Conservation (phyloP, 1,140 invertebrate genomes). For the Sitobion miscanthi region DNA sequence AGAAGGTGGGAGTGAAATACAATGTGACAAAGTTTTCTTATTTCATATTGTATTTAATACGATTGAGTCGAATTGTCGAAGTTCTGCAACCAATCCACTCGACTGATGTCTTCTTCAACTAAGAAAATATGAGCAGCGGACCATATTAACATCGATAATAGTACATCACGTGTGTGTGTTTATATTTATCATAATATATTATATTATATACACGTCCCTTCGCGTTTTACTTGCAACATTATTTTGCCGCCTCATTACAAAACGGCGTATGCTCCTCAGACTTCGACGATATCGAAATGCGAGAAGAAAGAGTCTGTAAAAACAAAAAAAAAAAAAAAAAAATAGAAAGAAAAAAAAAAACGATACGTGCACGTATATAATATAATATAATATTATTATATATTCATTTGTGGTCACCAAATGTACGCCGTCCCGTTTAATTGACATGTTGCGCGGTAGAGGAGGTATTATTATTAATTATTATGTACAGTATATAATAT, state of each 20-base stretch:
- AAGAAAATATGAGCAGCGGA: not conserved
- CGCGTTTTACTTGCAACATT: not conserved
- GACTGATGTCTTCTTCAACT: not conserved
- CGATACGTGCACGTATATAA: not conserved
- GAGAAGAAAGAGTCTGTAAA: not conserved
- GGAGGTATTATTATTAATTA: conserved; percentile 54
- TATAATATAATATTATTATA: not conserved
- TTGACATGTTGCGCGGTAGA: conserved; percentile 46
- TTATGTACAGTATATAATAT: not conserved
- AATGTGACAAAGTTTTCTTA: not conserved
- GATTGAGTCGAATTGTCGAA: too few species aligned
- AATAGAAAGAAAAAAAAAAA: not conserved
- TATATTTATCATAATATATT: not conserved
- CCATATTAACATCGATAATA: not conserved
- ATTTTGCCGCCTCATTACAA: conserved; percentile 39
- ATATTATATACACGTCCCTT: not conserved
- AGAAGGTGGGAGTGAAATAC: not conserved
- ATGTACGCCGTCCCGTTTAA: conserved; percentile 50
- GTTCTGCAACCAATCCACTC: too few species aligned
- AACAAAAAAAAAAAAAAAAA: not conserved
- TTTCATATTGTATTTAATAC: not conserved
- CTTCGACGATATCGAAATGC: not conserved
- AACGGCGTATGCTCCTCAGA: not conserved
- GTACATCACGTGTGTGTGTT: not conserved
- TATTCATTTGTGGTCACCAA: conserved; percentile 51